Percentiles rank a stretch among this genome's conserved stretches.
These are phyloP conservation scores for Copsychus sechellarum DNA, from an alignment of 2,113 vertebrate species.

Conservation along the genomic window DNA sequence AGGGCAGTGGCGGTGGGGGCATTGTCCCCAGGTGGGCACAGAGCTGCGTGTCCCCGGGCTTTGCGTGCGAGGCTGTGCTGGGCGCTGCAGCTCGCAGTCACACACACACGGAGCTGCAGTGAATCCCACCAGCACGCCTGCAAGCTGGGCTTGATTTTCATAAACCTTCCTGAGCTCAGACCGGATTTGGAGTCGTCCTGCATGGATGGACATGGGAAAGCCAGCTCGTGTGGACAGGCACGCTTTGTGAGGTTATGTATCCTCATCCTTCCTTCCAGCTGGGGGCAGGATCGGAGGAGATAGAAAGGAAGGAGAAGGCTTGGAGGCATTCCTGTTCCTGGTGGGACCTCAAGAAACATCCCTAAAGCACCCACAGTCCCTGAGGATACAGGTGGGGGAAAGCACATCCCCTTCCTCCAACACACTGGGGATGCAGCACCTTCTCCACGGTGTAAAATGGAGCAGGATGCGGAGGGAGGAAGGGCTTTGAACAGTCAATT, in stretches of 20 bases:
- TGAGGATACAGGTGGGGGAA: rapidly evolving
- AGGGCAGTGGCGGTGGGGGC: background rate
- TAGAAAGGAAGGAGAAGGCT: background rate
- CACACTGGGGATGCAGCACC: background rate
- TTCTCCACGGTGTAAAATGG: background rate
- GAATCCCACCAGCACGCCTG: background rate
- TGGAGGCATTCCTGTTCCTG: background rate
- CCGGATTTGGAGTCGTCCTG: background rate
- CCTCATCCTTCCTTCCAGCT: background rate
- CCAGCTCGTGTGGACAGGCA: rapidly evolving
- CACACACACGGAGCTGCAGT: background rate
- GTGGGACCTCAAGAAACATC: background rate
- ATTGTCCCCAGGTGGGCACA: background rate
- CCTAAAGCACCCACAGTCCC: background rate
- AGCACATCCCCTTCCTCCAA: background rate
- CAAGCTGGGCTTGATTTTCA: background rate
- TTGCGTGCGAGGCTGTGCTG: background rate
- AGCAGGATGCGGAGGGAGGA: background rate
- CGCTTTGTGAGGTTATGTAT: background rate
- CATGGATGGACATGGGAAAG: background rate
- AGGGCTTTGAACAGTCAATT: constrained; percentile 48
- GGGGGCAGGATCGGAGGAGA: background rate
- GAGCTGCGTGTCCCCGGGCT: background rate
- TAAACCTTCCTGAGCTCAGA: background rate
- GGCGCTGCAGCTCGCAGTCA: background rate